Conservation (phyloP, 2,113 vertebrate genomes). For the Cryptomyrus ogoouensis region DNA sequence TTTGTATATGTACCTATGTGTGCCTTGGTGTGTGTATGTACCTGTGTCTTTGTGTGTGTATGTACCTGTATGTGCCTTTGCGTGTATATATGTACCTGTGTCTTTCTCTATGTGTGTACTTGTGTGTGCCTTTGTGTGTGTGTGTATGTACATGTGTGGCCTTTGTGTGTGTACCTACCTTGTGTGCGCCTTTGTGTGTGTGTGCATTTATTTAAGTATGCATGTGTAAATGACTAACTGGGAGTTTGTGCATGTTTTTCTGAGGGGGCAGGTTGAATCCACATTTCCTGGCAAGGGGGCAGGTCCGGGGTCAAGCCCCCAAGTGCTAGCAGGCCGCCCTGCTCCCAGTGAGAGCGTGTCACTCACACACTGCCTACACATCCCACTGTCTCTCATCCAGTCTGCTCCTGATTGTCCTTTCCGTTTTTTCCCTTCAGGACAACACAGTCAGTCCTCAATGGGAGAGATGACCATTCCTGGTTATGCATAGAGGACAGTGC, state of each 20-base stretch:
- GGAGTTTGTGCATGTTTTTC: background rate
- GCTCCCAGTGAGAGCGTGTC: background rate
- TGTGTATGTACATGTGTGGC: too few relatives aligned
- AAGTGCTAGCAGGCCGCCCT: background rate
- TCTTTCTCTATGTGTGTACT: too few relatives aligned
- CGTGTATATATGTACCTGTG: too few relatives aligned
- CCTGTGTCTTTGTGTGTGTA: background rate
- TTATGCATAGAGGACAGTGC: constrained; percentile 39
- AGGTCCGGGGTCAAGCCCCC: background rate
- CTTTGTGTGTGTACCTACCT: too few relatives aligned
- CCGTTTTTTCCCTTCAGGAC: constrained; percentile 42
- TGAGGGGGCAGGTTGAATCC: background rate
- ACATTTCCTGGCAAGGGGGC: background rate
- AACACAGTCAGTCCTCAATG: constrained; percentile 17
- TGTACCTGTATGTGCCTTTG: background rate
- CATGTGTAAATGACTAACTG: background rate
- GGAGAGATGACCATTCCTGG: constrained; percentile 39
- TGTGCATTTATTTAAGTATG: background rate
- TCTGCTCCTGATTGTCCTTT: constrained; percentile 53
- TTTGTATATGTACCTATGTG: background rate
- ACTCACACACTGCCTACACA: background rate
- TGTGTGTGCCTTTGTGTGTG: background rate
- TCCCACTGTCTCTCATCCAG: constrained; percentile 39
- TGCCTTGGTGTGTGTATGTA: background rate
- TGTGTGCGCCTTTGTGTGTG: background rate